A percentile compares a stretch with the other conserved stretches of the same genome.
Conservation (phyloP, 2,888 invertebrate genomes). For the Torymus aiolomorphi region DNA sequence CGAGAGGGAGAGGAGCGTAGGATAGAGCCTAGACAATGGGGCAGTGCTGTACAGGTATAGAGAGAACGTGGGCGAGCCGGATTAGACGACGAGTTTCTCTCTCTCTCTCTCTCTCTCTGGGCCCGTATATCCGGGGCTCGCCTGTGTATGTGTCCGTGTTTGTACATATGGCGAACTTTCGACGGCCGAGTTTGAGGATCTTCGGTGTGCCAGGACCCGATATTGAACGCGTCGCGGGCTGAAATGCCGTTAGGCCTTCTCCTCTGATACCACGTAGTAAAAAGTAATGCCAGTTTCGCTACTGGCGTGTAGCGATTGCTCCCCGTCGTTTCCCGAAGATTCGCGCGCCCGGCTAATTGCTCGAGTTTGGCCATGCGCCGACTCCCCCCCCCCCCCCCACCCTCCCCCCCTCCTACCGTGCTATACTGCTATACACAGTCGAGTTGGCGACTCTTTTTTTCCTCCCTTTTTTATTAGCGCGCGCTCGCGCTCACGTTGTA, state of each 20-base stretch:
- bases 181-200: no score
- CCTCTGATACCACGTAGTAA: slow-evolving; percentile 16
- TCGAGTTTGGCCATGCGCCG: slow-evolving; percentile 48
- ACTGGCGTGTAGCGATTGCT: not conserved
- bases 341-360: slow-evolving; percentile 32
- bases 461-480: not conserved
- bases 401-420: not conserved
- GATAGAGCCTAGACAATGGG: slow-evolving; percentile 16
- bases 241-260: slow-evolving; percentile 32
- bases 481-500: not conserved
- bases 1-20: not conserved
- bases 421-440: not conserved
- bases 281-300: slow-evolving; percentile 36
- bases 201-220: not conserved
- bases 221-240: slow-evolving; percentile 9
- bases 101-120: not conserved
- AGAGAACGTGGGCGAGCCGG: slow-evolving; percentile 35
- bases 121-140: slow-evolving; percentile 37
- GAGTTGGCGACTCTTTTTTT: slow-evolving; percentile 3
- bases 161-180: no score
- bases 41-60: not conserved
- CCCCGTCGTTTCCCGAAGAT: not conserved
- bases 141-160: not conserved
- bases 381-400: not conserved
- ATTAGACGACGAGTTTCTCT: slow-evolving; percentile 36